Evolutionary conservation across 2,113 vertebrate species (phyloP), one percentile per base, ranked within the genome.

Genomic region (Alces alces): DNA sequence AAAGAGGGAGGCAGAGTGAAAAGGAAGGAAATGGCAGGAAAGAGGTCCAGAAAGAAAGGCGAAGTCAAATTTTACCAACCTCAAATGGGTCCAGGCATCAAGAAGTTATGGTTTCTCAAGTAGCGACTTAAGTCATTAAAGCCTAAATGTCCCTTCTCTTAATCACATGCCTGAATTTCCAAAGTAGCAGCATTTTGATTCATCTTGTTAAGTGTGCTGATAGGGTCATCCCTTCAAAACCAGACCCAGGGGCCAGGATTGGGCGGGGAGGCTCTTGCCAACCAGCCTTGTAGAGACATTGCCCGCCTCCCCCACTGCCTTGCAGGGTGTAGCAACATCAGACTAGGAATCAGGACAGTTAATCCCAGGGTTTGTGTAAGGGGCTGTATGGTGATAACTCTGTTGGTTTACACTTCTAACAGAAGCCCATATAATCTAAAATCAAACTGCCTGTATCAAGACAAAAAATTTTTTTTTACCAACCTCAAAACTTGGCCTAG

Each of bases 261-360:
- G 33, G 9, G 78, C 27, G 0, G 21, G 33, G 12, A 36, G 21
- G 33, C 52, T 66, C 57, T 57, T 47, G 60, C 66, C 78, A 36
- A 33, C 73, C 52, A 12, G 66, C n/a, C 28, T 3, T 52, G 19
- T 45, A 19, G 55, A 36, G 57, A 12, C 16, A 12, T 1, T 1
- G 10, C 8, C 15, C 0, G 1, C 9, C 16, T 36, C 4, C 23
- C 27, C 11, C 2, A 9, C 50, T 2, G 54, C 23, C 28, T 15
- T 19, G 16, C 2, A 5, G 0, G 2, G 30, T 14, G 3, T 12
- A 25, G 61, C 28, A 50, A 33, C 30, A 28, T 3, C 54, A 80
- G 45, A 80, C 78, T 6, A 80, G 36, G 36, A 39, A 43, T 43
- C 70, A 76, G 70, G 23, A 76, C 55, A 76, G 33, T 7, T 33